Conservation (phyloP, 2,113 vertebrate species). For the Theristicus caerulescens region DNA sequence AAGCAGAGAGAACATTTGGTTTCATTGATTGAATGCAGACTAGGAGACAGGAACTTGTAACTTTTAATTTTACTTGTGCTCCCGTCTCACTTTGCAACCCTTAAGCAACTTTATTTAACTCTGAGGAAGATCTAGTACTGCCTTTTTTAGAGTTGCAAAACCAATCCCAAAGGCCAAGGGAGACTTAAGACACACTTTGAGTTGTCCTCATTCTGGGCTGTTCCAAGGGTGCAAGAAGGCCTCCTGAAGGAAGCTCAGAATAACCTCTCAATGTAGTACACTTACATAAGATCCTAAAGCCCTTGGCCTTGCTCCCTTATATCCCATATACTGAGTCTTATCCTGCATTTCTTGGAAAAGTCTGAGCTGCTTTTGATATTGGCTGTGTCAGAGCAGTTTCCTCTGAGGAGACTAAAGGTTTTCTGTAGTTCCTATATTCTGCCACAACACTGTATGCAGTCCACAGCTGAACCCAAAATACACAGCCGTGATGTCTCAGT, state of each 20-base stretch:
- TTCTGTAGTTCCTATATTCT: background rate
- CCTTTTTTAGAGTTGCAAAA: background rate
- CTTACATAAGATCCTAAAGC: background rate
- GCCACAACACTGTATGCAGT: background rate
- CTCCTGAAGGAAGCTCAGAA: background rate
- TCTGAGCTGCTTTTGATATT: background rate
- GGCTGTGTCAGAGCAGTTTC: background rate
- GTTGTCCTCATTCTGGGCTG: background rate
- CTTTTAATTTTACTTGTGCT: conserved; percentile 39
- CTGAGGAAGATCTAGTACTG: background rate
- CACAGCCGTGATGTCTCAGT: rapidly evolving
- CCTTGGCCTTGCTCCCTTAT: background rate
- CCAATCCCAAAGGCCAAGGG: background rate
- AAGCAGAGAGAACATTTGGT: conserved; percentile 3
- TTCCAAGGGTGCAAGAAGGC: background rate
- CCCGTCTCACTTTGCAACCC: background rate
- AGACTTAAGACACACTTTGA: background rate
- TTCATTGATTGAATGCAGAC: conserved; percentile 33
- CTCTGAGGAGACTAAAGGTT: background rate
- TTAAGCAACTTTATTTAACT: background rate
- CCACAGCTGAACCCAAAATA: background rate
- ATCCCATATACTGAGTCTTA: background rate
- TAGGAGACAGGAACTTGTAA: conserved; percentile 11
- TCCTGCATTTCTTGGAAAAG: background rate
- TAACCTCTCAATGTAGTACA: background rate